A percentile compares a stretch with the other conserved stretches of the same genome.
Conservation (phyloP, 2,113 vertebrate genomes). For the Piprites chloris region DNA sequence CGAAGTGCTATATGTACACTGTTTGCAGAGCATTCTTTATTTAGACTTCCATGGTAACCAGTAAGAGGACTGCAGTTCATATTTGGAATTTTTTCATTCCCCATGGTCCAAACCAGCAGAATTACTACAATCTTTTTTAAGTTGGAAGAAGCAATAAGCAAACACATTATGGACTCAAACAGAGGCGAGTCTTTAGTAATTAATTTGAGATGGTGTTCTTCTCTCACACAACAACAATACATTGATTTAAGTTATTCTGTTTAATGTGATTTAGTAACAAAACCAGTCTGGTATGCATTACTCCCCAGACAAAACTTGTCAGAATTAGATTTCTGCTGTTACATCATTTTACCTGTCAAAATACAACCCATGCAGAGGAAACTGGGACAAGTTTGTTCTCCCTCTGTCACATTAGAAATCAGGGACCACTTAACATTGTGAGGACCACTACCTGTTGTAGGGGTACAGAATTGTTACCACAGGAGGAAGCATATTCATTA, state of each 20-base stretch:
- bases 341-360: background rate
- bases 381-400: background rate
- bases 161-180: background rate
- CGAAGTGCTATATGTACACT: background rate
- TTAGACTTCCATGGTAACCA: constrained; percentile 57
- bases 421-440: rapidly evolving
- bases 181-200: background rate
- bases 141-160: background rate
- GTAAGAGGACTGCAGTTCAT: background rate
- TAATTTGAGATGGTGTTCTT: background rate
- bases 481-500: background rate
- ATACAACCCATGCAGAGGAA: background rate
- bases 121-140: background rate
- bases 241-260: background rate
- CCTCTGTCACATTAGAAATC: background rate
- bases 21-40: constrained; percentile 49
- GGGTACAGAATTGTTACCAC: rapidly evolving
- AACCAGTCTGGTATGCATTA: background rate
- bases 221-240: background rate
- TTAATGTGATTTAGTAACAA: background rate
- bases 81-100: constrained; percentile 21
- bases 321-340: background rate
- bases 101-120: background rate
- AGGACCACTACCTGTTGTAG: background rate
- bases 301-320: background rate